Evolutionary conservation across 2,797 vertebrate species (phyloP).

Genomic region (Sebastes kiyomatsui): DNA sequence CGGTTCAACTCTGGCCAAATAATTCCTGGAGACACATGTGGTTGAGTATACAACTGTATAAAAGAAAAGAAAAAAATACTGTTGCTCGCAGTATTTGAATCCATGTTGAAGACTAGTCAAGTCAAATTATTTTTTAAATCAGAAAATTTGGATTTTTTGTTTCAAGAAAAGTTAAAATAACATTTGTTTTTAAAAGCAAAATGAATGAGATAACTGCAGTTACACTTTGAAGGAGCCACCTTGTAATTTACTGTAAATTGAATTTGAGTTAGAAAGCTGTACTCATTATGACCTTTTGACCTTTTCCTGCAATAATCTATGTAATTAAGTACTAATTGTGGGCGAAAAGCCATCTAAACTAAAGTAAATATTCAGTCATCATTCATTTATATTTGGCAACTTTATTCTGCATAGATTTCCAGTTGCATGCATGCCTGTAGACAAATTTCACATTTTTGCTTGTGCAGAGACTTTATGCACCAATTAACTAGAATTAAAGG

Average conservation of each 20-base stretch:
- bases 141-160: background rate
- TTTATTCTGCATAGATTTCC: background rate
- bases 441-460: background rate
- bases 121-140: no score
- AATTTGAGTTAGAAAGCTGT: background rate
- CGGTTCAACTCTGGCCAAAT: constrained; percentile 44
- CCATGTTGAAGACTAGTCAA: background rate
- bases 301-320: background rate
- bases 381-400: background rate
- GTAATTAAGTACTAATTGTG: background rate
- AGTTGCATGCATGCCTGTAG: background rate
- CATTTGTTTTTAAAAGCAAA: background rate
- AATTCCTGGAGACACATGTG: background rate
- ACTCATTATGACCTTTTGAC: no score
- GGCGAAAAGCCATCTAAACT: background rate
- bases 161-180: background rate
- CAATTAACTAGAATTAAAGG: background rate
- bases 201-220: background rate
- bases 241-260: background rate
- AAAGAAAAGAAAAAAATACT: background rate
- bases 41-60: background rate
- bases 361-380: background rate
- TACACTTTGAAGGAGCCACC: background rate
- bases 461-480: background rate
- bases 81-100: background rate